Percentiles rank a stretch among this genome's conserved stretches.
Evolutionary conservation across 2,113 vertebrate species (phyloP).

Genomic region (Pheucticus melanocephalus): DNA sequence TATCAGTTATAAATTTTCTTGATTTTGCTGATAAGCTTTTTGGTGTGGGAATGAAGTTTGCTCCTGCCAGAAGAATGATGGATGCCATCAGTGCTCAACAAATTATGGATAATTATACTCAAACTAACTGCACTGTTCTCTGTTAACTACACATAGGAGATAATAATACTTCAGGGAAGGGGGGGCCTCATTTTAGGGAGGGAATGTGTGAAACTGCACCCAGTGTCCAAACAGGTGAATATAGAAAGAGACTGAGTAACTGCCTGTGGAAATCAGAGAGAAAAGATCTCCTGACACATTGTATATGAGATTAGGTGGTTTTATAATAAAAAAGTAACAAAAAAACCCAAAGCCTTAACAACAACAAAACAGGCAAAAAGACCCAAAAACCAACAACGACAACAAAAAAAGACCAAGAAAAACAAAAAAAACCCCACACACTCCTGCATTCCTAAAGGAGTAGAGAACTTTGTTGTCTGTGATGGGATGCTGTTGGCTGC

Average conservation of each 20-base stretch:
- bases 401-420: too few species aligned
- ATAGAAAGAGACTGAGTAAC: not conserved
- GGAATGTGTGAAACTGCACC: not conserved
- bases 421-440: not conserved
- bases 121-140: not conserved
- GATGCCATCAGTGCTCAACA: not conserved
- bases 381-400: too few species aligned
- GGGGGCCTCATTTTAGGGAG: not conserved
- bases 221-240: not conserved
- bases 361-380: not conserved
- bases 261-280: not conserved
- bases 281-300: not conserved
- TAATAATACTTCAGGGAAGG: not conserved
- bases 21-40: not conserved
- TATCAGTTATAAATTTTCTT: not conserved
- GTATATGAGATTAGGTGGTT: not conserved
- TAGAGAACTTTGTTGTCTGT: not conserved
- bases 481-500: constrained; percentile 32
- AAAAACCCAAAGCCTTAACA: too few species aligned
- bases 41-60: not conserved
- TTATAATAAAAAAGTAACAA: not conserved
- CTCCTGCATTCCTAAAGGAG: not conserved
- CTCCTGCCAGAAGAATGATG: constrained; percentile 16
- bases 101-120: not conserved
- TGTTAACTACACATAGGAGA: not conserved